Evolutionary conservation across 2,888 invertebrate genomes (phyloP).

Genomic region (Emmelina monodactyla): DNA sequence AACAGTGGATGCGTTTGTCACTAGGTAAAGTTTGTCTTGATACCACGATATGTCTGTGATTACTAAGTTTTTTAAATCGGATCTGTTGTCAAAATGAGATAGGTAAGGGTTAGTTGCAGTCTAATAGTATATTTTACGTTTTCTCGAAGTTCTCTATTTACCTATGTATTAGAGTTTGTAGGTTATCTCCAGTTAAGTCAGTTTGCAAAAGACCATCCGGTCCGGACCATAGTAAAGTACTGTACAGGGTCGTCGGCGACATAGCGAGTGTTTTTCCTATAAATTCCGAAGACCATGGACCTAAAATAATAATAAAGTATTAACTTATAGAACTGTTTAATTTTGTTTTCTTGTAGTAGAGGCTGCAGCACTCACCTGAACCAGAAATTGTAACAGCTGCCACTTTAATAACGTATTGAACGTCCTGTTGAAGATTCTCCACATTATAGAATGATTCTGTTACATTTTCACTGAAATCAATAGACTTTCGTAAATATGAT

Average conservation of each 20-base stretch:
- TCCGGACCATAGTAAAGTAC: conserved; percentile 78
- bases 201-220: conserved; percentile 79
- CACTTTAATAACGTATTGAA: conserved; percentile 79
- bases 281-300: conserved; percentile 83
- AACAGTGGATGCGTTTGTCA: conserved; percentile 75
- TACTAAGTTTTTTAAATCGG: conserved; percentile 65
- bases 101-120: no score
- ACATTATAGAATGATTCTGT: conserved; percentile 71
- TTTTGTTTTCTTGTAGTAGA: no score
- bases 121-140: no score
- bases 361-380: conserved; percentile 35
- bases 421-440: conserved; percentile 74
- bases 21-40: conserved; percentile 76
- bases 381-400: conserved; percentile 81
- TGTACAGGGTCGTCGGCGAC: conserved; percentile 62
- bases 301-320: no score
- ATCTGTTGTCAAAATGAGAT: conserved; percentile 26
- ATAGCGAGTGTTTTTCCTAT: conserved; percentile 72
- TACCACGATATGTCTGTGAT: conserved; percentile 82
- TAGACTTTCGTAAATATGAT: neutral
- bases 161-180: conserved; percentile 72
- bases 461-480: conserved; percentile 46
- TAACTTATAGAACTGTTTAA: no score
- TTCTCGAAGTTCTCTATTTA: no score
- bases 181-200: conserved; percentile 81